These are phyloP conservation scores for Trematocara marginatum DNA, from an alignment of 2,113 vertebrate genomes.

Conservation along the genomic window DNA sequence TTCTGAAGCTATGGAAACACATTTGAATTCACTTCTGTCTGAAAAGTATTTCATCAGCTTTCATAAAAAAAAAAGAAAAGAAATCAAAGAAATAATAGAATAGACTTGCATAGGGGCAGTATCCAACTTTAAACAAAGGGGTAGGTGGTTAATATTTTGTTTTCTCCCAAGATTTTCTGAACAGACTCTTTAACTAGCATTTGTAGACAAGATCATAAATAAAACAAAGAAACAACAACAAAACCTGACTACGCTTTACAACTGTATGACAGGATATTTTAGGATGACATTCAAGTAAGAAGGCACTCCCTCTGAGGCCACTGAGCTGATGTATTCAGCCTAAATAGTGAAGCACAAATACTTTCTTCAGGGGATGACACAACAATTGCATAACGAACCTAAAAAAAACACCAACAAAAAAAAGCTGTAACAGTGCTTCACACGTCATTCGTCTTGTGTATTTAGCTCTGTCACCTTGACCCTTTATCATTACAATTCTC, in stretches of 20 bases:
- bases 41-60: not conserved
- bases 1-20: not conserved
- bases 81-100: not conserved
- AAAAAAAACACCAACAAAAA: not conserved
- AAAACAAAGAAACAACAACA: not conserved
- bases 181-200: not conserved
- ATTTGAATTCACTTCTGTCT: not conserved
- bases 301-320: not conserved
- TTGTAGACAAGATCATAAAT: not conserved
- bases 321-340: constrained; percentile 1
- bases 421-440: not conserved
- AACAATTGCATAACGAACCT: constrained; percentile 18
- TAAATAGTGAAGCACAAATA: constrained; percentile 1
- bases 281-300: not conserved
- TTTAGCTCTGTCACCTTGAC: not conserved
- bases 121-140: not conserved
- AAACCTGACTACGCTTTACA: not conserved
- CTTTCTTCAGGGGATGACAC: not conserved
- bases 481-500: not conserved
- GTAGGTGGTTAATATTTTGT: not conserved
- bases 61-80: not conserved
- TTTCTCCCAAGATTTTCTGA: not conserved
- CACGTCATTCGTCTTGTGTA: not conserved
- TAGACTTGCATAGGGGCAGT: not conserved
- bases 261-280: not conserved